Percentiles rank a stretch among this genome's conserved stretches.
These are phyloP conservation scores for Caradrina kadenii DNA, from an alignment of 2,888 invertebrate species.

Conservation along the genomic window DNA sequence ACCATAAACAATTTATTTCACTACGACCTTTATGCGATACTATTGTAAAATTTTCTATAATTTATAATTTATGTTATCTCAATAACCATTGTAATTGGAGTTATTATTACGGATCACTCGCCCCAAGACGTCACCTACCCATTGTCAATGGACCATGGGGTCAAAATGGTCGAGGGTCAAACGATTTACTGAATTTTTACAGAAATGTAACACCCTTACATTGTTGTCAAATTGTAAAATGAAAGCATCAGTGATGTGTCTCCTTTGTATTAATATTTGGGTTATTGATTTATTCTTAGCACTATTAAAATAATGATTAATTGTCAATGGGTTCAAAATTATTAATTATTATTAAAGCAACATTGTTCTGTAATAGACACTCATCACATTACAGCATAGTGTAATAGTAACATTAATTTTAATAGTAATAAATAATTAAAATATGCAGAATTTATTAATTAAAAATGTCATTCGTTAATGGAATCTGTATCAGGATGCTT, in stretches of 20 bases:
- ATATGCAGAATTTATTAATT: neutral
- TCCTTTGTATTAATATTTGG: slow-evolving; percentile 47
- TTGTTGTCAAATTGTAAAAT: slow-evolving; percentile 74
- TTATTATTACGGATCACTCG: slow-evolving; percentile 86
- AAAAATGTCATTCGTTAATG: neutral
- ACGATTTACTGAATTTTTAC: slow-evolving; percentile 81
- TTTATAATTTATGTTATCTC: slow-evolving; percentile 89
- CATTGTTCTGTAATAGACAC: neutral
- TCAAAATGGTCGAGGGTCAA: slow-evolving; percentile 88
- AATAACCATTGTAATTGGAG: slow-evolving; percentile 85
- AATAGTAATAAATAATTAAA: slow-evolving; percentile 15
- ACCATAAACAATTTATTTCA: slow-evolving; percentile 64
- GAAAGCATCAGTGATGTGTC: slow-evolving; percentile 54
- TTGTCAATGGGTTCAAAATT: slow-evolving; percentile 9
- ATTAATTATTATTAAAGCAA: neutral
- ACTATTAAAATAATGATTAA: slow-evolving; percentile 10
- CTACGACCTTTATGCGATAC: slow-evolving; percentile 50
- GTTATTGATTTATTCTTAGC: slow-evolving; percentile 34
- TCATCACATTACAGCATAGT: neutral
- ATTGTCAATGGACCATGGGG: slow-evolving; percentile 80
- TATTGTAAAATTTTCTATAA: slow-evolving; percentile 68
- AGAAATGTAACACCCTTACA: slow-evolving; percentile 80
- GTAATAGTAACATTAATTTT: neutral
- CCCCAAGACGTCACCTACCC: slow-evolving; percentile 80
- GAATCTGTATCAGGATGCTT: neutral